phyloP scores from a whole-genome alignment of 2,797 vertebrate species.

The Acipenser transmontanus region DNA sequence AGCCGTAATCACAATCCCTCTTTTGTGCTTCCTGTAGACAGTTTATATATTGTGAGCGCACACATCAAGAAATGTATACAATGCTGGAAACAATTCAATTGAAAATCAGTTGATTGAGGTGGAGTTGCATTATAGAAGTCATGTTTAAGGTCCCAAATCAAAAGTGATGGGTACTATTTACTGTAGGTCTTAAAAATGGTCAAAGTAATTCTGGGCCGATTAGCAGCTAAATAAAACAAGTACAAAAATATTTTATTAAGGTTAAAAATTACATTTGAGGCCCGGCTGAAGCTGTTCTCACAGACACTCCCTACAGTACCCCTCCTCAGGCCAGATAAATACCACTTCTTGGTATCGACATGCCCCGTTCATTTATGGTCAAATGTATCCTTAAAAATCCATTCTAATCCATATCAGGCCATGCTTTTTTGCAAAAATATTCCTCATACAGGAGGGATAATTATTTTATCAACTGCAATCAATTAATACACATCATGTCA shows the following conservation, averaged over 20 bases:
- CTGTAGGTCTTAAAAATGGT: not conserved
- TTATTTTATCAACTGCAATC: conserved; percentile 56
- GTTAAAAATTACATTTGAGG: not conserved
- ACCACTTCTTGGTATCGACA: conserved; percentile 45
- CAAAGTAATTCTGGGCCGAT: not conserved
- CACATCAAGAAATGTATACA: not conserved
- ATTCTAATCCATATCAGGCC: conserved; percentile 32
- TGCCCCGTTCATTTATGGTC: conserved; percentile 41
- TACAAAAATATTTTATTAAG: conserved; percentile 19
- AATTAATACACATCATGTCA: conserved; percentile 55
- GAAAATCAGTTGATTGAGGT: not conserved
- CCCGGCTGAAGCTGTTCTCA: conserved; percentile 36
- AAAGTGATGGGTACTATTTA: not conserved
- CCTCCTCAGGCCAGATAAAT: conserved; percentile 45
- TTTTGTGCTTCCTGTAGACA: not conserved
- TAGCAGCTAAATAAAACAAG: conserved; percentile 6
- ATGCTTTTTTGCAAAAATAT: conserved; percentile 45
- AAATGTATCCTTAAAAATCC: conserved; percentile 29
- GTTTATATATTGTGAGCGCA: no score
- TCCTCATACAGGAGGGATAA: conserved; percentile 47
- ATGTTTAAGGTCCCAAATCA: conserved; percentile 7
- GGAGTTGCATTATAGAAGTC: conserved; percentile 16
- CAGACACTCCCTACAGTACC: conserved; percentile 24
- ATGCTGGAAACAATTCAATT: conserved; percentile 21
- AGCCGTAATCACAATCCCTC: no score